phyloP scores from a whole-genome alignment of 1,140 invertebrate genomes.

The Tetragnatha versicolor region DNA sequence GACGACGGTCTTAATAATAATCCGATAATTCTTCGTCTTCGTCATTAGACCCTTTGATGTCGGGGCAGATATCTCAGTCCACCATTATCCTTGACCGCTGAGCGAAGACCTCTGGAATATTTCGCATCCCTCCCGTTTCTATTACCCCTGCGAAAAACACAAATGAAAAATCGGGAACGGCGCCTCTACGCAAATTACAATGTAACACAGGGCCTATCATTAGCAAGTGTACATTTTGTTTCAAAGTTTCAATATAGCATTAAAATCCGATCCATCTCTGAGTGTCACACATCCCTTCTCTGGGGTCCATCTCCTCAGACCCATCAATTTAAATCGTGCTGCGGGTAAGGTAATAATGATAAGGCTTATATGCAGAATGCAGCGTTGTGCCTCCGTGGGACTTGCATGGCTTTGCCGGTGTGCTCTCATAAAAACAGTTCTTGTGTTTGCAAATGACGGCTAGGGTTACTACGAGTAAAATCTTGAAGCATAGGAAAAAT shows the following conservation, averaged over 20 bases:
- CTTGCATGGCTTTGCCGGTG: slow-evolving; percentile 14
- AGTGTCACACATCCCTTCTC: not conserved
- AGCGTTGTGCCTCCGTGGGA: not conserved
- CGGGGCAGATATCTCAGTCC: too few relatives aligned
- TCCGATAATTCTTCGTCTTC: too few relatives aligned
- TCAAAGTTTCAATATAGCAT: slow-evolving; percentile 52
- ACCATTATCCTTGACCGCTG: too few relatives aligned
- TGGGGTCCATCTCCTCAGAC: not conserved
- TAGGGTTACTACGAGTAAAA: slow-evolving; percentile 20
- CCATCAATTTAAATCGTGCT: slow-evolving; percentile 41
- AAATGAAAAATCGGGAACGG: not conserved
- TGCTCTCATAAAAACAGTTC: slow-evolving; percentile 19
- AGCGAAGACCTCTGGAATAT: too few relatives aligned
- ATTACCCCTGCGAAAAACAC: not conserved
- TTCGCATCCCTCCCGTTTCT: not conserved
- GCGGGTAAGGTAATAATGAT: slow-evolving; percentile 11
- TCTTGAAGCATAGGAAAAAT: slow-evolving; percentile 7
- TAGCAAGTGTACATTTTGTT: slow-evolving; percentile 51
- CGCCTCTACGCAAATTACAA: slow-evolving; percentile 18
- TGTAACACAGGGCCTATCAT: slow-evolving; percentile 43
- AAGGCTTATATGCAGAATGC: too few relatives aligned
- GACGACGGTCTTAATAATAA: too few relatives aligned
- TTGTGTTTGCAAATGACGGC: slow-evolving; percentile 36
- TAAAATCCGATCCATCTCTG: slow-evolving; percentile 46
- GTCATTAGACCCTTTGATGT: too few relatives aligned